Base-by-base conservation (phyloP, 1,140 invertebrate genomes). In the Dendrolimus punctatus region DNA sequence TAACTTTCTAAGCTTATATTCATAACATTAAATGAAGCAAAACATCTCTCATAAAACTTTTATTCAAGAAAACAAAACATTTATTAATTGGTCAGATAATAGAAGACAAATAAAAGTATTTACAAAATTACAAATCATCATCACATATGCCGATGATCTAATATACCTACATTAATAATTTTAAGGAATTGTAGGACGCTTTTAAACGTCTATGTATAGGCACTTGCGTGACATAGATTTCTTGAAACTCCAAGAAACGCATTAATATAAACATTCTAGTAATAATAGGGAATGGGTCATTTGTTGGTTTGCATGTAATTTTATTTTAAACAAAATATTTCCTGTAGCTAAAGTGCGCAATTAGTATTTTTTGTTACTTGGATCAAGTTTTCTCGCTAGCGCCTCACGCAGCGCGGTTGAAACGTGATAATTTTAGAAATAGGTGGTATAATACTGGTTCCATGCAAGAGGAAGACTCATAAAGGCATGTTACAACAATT, bases 371-470 rank as follows among this genome's bases (percentile, higher is more conserved):
- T 73, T 70, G 64, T 61, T 58, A 62, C 60, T 56, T 49, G 62
- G 45, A 64, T 61, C 48, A 64, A 63, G 62, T 72, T 75, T 65
- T 66, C 53, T 60, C 45, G 53, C 55, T 64, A 57, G 52, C 64
- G 49, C 54, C 60, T 62, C 58, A 60, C 62, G 62, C 50, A 62
- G 49, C 60, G 23, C 23, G 23, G 66, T 55, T 63, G 59, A 62
- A 59, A 74, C 50, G 64, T 66, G 68, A 66, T 76, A 73, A 76
- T 72, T 73, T 68, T 60, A 67, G 60, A 62, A 61, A 66, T 68
- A 68, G 59, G 39, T 59, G 55, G 60, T 57, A 49, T 67, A 58
- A 63, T 62, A 64, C 55, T 57, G 60, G 55, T 67, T 65, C 54
- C 58, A 55, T 55, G 40, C 55, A 49, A 38, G 46, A 48, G 43